Conservation (phyloP, 2,113 vertebrate genomes). For the Orycteropus afer region DNA sequence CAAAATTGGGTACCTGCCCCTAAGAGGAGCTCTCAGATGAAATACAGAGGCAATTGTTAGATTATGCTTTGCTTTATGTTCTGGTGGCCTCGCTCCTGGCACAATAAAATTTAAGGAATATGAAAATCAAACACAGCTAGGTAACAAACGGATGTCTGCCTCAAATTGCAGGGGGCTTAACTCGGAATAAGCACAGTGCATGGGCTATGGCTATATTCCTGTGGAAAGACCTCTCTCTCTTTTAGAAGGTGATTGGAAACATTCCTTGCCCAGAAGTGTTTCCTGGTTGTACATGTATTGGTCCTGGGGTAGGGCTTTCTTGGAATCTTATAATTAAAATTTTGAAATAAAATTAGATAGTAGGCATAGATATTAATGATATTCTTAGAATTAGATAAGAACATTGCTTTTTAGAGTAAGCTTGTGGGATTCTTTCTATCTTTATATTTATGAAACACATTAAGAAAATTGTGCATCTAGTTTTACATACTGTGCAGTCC, state of each 20-base stretch:
- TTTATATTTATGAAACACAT: background rate
- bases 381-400: background rate
- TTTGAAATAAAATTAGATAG: background rate
- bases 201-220: background rate
- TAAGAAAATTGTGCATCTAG: background rate
- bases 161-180: constrained; percentile 29
- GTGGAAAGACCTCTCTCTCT: background rate
- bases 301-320: background rate
- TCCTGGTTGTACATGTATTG: constrained; percentile 1
- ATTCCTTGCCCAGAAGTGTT: constrained; percentile 2
- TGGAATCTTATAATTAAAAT: constrained; percentile 22
- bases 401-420: background rate
- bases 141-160: constrained; percentile 28
- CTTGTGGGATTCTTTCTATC: background rate
- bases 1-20: constrained; percentile 50
- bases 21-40: background rate
- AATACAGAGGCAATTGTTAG: constrained; percentile 13
- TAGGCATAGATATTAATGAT: background rate
- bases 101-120: constrained; percentile 50
- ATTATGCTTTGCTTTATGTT: constrained; percentile 11
- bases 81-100: background rate
- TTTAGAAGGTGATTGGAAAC: constrained; percentile 44
- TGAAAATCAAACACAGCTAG: constrained; percentile 51
- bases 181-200: background rate
- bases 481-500: background rate